A percentile compares a stretch with the other conserved stretches of the same genome.
phyloP scores from a whole-genome alignment of 2,888 invertebrate species.

The Vanessa cardui region DNA sequence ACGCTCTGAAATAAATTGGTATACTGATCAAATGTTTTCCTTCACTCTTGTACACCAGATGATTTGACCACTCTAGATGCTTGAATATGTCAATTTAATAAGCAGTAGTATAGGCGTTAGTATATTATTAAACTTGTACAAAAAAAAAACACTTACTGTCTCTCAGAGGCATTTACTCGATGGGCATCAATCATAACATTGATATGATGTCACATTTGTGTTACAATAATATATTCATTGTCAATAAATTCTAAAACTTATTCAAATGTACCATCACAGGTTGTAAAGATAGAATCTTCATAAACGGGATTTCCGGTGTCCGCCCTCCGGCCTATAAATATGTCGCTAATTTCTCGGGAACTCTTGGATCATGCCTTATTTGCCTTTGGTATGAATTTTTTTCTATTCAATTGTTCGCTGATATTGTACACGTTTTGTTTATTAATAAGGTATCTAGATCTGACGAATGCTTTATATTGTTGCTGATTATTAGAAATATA shows the following conservation, averaged over 20 bases:
- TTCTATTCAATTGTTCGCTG: slow-evolving; percentile 38
- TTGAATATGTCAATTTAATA: too few species aligned
- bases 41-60: too few species aligned
- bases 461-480: slow-evolving; percentile 15
- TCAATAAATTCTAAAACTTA: slow-evolving; percentile 69
- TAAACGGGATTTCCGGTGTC: slow-evolving; percentile 79
- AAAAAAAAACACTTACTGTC: neutral
- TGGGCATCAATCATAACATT: neutral
- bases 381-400: slow-evolving; percentile 39
- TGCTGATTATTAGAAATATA: neutral
- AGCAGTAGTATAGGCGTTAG: too few species aligned
- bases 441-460: slow-evolving; percentile 34
- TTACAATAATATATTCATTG: slow-evolving; percentile 48
- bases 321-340: slow-evolving; percentile 50
- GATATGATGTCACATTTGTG: slow-evolving; percentile 18
- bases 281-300: slow-evolving; percentile 72
- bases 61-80: too few species aligned
- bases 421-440: slow-evolving; percentile 30
- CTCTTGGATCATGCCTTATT: slow-evolving; percentile 46
- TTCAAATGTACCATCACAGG: slow-evolving; percentile 74
- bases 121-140: too few species aligned
- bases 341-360: slow-evolving; percentile 67
- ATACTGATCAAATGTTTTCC: too few species aligned
- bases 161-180: slow-evolving; percentile 18
- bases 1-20: too few species aligned